Evolutionary conservation across 92 coral and sea anemone genomes (phyloP), one percentile per base, ranked within the genome.

Genomic region (Galaxea fascicularis): DNA sequence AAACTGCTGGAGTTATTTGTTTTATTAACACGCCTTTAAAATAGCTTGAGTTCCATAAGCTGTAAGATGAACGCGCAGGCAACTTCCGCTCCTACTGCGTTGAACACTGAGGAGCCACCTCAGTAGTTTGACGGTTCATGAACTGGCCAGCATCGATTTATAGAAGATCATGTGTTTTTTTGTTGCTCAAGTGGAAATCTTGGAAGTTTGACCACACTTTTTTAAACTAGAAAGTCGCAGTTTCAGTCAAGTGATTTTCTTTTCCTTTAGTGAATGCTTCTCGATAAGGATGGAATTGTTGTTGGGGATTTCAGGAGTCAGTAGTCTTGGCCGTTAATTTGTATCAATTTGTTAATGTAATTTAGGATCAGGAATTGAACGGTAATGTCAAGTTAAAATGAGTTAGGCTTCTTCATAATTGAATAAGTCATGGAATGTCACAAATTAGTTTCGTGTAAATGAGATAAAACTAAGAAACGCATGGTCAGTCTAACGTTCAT

Each of bases 341-440:
- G 54, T 49, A 15, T 4, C 51, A 46, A 1, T 22, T 22, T 60
- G 1, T 24, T 21, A 21, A 21, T 71, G 30, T 11, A 22, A 10
- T 21, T 25, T 71, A 27, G 0, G 57, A 49, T 29, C 35, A 17
- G 10, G 58, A 45, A 39, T 58, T 75, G 10, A 15, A 47, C 46
- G 15, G 18, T 13, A 11, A n/a, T 21, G 51, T 49, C 64, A 21
- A 51, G 76, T 79, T 31, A 64, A 60, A 77, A 49, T 51, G 54
- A 68, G 28, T 65, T 62, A 44, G 22, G 84, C 18, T 20, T 79
- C 75, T 47, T 12, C 64, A 52, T 21, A 79, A 79, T 67, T 51
- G 75, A 79, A 52, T 79, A 82, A 71, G 71, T 82, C 44, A 4
- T 59, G n/a, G 73, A 70, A 41, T 71, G 77, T 71, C 27, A 57